phyloP scores from a whole-genome alignment of 2,888 invertebrate genomes.

The Temnothorax rugatulus region DNA sequence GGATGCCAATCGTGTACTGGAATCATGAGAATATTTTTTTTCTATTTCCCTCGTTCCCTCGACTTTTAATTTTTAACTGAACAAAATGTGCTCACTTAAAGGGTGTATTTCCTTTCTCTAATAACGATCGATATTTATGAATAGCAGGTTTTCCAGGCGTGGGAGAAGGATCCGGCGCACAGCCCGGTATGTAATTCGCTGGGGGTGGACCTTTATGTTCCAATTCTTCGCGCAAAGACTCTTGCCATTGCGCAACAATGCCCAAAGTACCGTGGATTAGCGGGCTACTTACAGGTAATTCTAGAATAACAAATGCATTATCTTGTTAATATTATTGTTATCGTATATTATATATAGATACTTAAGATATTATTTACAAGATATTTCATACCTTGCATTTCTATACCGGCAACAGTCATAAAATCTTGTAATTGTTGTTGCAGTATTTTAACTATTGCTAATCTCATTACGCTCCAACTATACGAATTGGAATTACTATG shows the following conservation, averaged over 20 bases:
- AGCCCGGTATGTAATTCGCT: conserved; percentile 95
- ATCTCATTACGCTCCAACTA: conserved; percentile 97
- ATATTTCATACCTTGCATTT: conserved; percentile 91
- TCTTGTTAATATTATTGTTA: neutral
- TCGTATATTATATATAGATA: neutral
- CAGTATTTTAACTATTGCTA: conserved; percentile 95
- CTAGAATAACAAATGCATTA: conserved; percentile 86
- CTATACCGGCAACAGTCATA: conserved; percentile 95
- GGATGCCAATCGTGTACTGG: conserved; percentile 89
- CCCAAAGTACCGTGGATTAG: conserved; percentile 96
- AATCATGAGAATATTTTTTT: conserved; percentile 34
- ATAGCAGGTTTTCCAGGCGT: conserved; percentile 91
- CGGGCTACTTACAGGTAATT: conserved; percentile 97
- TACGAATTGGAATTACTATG: conserved; percentile 98
- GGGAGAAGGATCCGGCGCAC: conserved; percentile 92
- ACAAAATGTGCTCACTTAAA: conserved; percentile 89
- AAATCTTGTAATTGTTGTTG: conserved; percentile 95
- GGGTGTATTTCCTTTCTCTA: conserved; percentile 98
- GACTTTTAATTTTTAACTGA: conserved; percentile 6
- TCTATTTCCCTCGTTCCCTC: neutral
- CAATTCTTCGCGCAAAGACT: conserved; percentile 91
- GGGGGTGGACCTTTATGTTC: conserved; percentile 93
- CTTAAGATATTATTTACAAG: conserved; percentile 25
- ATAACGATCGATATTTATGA: conserved; percentile 96
- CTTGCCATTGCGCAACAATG: conserved; percentile 96